Percentiles rank a stretch among this genome's conserved stretches.
These are phyloP conservation scores for Phytoseiulus persimilis DNA, from an alignment of 2,888 invertebrate species.

Conservation along the genomic window DNA sequence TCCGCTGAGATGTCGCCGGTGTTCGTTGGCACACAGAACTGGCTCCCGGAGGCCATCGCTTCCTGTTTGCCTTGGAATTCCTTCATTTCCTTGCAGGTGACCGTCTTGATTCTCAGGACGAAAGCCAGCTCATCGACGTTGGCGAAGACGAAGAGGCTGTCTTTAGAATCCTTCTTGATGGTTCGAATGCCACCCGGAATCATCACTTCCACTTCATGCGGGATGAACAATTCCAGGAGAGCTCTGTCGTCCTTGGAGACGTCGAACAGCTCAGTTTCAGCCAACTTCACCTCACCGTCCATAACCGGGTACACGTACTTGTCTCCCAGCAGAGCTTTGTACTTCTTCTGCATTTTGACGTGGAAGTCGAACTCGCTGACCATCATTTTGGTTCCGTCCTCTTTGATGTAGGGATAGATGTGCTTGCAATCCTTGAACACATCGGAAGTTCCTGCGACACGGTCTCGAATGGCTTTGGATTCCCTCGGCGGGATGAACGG, in stretches of 20 bases:
- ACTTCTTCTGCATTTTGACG: constrained; percentile 43
- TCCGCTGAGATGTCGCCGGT: constrained; percentile 25
- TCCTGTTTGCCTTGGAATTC: constrained; percentile 31
- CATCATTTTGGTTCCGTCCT: constrained; percentile 42
- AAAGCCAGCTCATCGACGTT: background rate
- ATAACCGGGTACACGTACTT: constrained; percentile 65
- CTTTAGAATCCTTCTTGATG: background rate
- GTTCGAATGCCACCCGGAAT: constrained; percentile 42
- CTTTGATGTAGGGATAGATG: constrained; percentile 58
- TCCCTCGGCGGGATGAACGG: background rate
- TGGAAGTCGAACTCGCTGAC: constrained; percentile 44
- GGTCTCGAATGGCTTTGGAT: constrained; percentile 19
- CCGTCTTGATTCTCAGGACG: constrained; percentile 9
- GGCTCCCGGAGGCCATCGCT: background rate
- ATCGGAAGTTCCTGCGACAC: constrained; percentile 19
- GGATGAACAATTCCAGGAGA: constrained; percentile 41
- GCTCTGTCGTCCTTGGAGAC: constrained; percentile 8
- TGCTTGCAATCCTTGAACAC: constrained; percentile 59
- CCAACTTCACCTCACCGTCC: constrained; percentile 52
- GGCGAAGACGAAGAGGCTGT: constrained; percentile 13
- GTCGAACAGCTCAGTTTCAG: constrained; percentile 40
- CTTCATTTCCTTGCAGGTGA: constrained; percentile 34
- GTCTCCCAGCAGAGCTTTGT: constrained; percentile 50
- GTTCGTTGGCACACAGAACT: constrained; percentile 30
- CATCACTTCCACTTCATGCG: constrained; percentile 43